Evolutionary conservation across 2,113 vertebrate species (phyloP).

Genomic region (Castor canadensis): DNA sequence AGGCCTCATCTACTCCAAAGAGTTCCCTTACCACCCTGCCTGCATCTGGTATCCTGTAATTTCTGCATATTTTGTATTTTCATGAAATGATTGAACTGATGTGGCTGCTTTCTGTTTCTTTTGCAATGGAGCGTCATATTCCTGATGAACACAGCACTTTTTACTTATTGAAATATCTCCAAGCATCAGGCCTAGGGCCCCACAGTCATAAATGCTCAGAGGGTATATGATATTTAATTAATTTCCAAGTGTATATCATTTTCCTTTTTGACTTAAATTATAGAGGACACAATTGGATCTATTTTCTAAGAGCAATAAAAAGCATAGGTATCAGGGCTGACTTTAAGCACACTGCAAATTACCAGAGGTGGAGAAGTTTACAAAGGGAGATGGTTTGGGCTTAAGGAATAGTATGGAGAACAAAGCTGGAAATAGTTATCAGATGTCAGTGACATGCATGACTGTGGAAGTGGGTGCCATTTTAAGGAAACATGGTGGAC

Average conservation of each 20-base stretch:
- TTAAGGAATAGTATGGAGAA: not conserved
- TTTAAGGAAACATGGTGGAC: too few species aligned
- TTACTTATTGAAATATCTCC: not conserved
- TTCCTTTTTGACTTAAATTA: not conserved
- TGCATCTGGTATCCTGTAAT: not conserved
- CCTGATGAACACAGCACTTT: not conserved
- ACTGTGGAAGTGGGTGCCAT: too few species aligned
- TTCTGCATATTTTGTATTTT: not conserved
- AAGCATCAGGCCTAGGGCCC: not conserved
- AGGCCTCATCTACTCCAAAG: not conserved
- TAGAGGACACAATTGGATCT: not conserved
- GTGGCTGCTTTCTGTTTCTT: not conserved
- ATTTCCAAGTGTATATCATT: not conserved
- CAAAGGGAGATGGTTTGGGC: not conserved
- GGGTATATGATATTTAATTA: not conserved
- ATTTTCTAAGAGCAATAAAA: not conserved
- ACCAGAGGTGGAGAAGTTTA: not conserved
- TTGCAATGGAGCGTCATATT: not conserved
- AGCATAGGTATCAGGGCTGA: not conserved
- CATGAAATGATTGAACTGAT: not conserved
- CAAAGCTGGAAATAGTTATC: not conserved
- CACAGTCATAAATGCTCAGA: not conserved
- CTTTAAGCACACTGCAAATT: not conserved
- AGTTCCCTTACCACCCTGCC: fast-evolving
- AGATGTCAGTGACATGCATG: not conserved